Percentiles rank a stretch among this genome's conserved stretches.
phyloP scores from a whole-genome alignment of 2,888 invertebrate species.

The Automeris io region DNA sequence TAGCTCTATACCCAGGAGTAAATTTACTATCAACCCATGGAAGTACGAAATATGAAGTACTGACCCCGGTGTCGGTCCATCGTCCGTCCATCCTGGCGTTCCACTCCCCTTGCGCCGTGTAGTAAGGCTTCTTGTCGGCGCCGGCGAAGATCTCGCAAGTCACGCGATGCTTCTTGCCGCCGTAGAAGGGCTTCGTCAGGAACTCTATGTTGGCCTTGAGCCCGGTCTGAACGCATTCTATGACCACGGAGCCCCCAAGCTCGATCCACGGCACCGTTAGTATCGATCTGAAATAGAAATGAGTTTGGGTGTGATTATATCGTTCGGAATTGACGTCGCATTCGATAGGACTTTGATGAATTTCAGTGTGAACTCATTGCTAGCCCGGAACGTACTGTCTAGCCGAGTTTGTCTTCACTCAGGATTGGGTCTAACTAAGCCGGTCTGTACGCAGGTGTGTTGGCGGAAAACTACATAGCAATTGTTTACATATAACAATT shows the following conservation, averaged over 20 bases:
- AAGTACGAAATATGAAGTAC: slow-evolving; percentile 12
- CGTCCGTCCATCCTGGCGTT: slow-evolving; percentile 96
- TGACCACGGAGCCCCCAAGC: slow-evolving; percentile 93
- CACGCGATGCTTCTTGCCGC: slow-evolving; percentile 94
- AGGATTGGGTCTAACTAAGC: too few species aligned
- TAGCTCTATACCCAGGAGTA: not conserved
- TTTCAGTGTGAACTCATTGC: too few species aligned
- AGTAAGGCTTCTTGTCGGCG: slow-evolving; percentile 92
- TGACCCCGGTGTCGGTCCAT: slow-evolving; percentile 84
- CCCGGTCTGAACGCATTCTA: slow-evolving; percentile 95
- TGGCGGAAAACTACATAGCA: too few species aligned
- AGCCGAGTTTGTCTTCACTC: too few species aligned
- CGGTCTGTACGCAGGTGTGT: too few species aligned
- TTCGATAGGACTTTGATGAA: too few species aligned
- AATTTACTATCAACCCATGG: not conserved
- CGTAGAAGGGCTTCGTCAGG: slow-evolving; percentile 98
- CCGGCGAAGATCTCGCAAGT: slow-evolving; percentile 88
- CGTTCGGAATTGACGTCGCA: too few species aligned
- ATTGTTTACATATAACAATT: too few species aligned
- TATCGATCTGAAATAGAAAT: slow-evolving; percentile 84
- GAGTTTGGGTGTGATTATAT: not conserved
- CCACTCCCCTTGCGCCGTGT: slow-evolving; percentile 96
- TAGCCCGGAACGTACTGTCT: too few species aligned
- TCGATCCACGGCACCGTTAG: slow-evolving; percentile 99
- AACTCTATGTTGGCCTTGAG: slow-evolving; percentile 96